Evolutionary conservation across 1,140 invertebrate species (phyloP).

Genomic region (Drosophila serrata): DNA sequence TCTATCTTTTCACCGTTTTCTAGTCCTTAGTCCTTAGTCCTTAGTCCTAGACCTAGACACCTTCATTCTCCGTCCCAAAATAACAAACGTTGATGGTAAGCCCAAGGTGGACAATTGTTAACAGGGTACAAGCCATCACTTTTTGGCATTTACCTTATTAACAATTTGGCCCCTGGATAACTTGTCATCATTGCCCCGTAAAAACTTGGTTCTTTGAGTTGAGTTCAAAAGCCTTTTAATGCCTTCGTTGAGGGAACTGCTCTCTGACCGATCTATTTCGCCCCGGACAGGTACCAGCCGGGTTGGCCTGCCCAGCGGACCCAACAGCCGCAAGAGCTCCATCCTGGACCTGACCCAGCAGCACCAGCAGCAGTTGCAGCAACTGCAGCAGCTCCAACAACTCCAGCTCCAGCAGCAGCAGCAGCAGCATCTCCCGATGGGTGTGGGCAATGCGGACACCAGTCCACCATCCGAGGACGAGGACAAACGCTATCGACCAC

Average conservation of each 20-base stretch:
- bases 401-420: slow-evolving; percentile 53
- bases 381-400: slow-evolving; percentile 60
- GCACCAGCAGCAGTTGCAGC: slow-evolving; percentile 64
- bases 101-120: background rate
- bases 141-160: background rate
- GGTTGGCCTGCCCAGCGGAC: slow-evolving; percentile 76
- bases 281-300: slow-evolving; percentile 68
- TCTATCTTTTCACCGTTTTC: slow-evolving; percentile 21
- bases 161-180: background rate
- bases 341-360: slow-evolving; percentile 75
- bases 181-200: slow-evolving; percentile 52
- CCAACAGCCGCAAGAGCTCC: slow-evolving; percentile 78
- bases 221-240: slow-evolving; percentile 41
- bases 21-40: slow-evolving; percentile 12
- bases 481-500: slow-evolving; percentile 70
- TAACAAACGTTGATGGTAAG: slow-evolving; percentile 15
- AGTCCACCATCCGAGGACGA: slow-evolving; percentile 86
- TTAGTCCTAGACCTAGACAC: slow-evolving; percentile 43
- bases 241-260: background rate
- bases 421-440: slow-evolving; percentile 67
- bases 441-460: slow-evolving; percentile 82
- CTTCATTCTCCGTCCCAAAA: slow-evolving; percentile 39
- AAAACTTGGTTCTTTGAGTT: slow-evolving; percentile 65
- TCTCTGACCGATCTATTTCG: background rate
- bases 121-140: background rate